Conservation (phyloP, 2,888 invertebrate genomes). For the Macrophya annulata region DNA sequence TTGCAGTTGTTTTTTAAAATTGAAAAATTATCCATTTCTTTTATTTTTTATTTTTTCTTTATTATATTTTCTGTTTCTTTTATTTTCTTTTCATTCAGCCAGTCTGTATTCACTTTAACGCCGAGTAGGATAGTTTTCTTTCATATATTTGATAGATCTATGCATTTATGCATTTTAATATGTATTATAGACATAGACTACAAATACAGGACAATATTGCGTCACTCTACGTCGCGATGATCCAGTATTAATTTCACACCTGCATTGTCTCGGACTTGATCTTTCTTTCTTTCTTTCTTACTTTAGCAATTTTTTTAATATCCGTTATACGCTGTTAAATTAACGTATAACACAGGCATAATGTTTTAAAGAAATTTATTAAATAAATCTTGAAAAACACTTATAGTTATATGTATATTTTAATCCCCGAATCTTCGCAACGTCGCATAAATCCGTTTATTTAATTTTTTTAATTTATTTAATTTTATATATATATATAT, state of each 20-base stretch:
- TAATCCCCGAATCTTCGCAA: constrained; percentile 14
- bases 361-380: neutral
- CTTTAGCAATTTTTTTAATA: neutral
- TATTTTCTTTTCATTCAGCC: neutral
- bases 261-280: neutral
- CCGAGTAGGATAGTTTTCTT: constrained; percentile 54
- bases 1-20: constrained; percentile 32
- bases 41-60: neutral
- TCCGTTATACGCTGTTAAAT: neutral
- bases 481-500: neutral
- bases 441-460: constrained; percentile 9
- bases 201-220: constrained; percentile 45
- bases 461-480: neutral
- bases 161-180: constrained; percentile 36
- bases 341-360: neutral
- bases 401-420: neutral
- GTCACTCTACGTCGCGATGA: constrained; percentile 38
- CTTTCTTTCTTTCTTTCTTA: constrained; percentile 21
- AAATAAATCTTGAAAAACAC: neutral
- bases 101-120: constrained; percentile 28
- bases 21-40: constrained; percentile 19
- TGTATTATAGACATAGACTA: constrained; percentile 56
- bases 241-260: neutral
- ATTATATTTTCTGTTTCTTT: neutral
- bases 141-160: constrained; percentile 41